A percentile compares a stretch with the other conserved stretches of the same genome.
phyloP scores from a whole-genome alignment of 1,140 invertebrate species.

The Cotesia chilonis region DNA sequence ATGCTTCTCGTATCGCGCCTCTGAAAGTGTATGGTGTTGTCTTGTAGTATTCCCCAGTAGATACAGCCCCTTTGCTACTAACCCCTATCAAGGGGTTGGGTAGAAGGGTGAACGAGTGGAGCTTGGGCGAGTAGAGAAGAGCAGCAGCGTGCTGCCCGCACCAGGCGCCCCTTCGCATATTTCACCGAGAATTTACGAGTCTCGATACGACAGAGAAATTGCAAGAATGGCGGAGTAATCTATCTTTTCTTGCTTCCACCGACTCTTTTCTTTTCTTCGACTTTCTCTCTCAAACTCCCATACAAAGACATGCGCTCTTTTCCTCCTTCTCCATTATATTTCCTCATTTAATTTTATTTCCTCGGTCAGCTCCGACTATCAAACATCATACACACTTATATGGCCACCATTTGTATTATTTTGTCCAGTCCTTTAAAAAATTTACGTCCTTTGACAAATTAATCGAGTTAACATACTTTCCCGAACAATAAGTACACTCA shows the following conservation, averaged over 20 bases:
- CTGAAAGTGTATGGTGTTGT: constrained; percentile 35
- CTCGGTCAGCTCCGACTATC: background rate
- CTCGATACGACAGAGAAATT: constrained; percentile 81
- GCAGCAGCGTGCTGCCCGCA: constrained; percentile 69
- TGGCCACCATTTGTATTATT: too few species aligned
- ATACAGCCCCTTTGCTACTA: constrained; percentile 43
- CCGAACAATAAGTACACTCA: too few species aligned
- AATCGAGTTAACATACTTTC: too few species aligned
- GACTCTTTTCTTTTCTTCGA: constrained; percentile 63
- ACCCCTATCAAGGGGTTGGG: constrained; percentile 40
- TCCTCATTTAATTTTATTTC: constrained; percentile 57
- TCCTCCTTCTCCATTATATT: constrained; percentile 40
- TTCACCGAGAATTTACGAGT: constrained; percentile 78
- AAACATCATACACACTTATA: constrained; percentile 2
- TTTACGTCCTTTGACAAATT: too few species aligned
- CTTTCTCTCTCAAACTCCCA: constrained; percentile 54
- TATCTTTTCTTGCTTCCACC: constrained; percentile 68
- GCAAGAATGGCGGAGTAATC: constrained; percentile 81
- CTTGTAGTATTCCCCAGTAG: constrained; percentile 44
- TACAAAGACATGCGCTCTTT: constrained; percentile 62
- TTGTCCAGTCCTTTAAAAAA: too few species aligned
- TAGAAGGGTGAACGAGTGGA: constrained; percentile 41
- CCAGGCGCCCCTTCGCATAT: constrained; percentile 77
- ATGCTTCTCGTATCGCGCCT: constrained; percentile 48
- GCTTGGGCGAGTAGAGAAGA: constrained; percentile 50